Conservation (phyloP, 1,140 invertebrate species). For the Monochamus saltuarius region DNA sequence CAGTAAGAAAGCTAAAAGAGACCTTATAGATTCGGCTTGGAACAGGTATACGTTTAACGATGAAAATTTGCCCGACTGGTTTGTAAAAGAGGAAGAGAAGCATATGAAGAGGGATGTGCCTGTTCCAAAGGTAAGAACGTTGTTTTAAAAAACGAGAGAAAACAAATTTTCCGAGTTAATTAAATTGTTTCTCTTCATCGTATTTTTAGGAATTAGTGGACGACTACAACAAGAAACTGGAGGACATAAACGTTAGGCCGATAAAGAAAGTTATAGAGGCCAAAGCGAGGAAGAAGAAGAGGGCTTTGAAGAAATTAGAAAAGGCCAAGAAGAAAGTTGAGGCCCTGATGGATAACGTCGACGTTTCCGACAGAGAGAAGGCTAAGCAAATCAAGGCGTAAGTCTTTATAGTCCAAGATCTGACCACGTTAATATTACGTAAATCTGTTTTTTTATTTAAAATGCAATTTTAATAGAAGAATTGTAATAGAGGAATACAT, state of each 20-base stretch:
- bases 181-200: not conserved
- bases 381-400: constrained; percentile 86
- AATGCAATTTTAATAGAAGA: constrained; percentile 11
- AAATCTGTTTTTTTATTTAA: constrained; percentile 6
- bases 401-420: constrained; percentile 46
- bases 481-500: too few species aligned
- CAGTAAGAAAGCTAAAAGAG: constrained; percentile 81
- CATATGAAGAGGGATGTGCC: constrained; percentile 80
- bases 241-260: constrained; percentile 89
- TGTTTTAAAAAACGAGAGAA: too few species aligned
- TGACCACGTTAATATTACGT: not conserved
- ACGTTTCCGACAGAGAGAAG: constrained; percentile 90
- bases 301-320: constrained; percentile 81
- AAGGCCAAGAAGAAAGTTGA: constrained; percentile 96
- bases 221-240: constrained; percentile 73
- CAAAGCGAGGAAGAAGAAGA: constrained; percentile 94
- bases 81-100: constrained; percentile 89
- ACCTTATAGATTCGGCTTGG: constrained; percentile 86
- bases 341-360: constrained; percentile 83
- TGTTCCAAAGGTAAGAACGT: constrained; percentile 70
- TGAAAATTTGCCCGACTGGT: constrained; percentile 93
- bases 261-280: constrained; percentile 99
- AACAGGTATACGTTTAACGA: constrained; percentile 90
- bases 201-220: constrained; percentile 61
- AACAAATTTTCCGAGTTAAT: too few species aligned